A percentile compares a stretch with the other conserved stretches of the same genome.
These are phyloP conservation scores for Epicampocera succincta DNA, from an alignment of 2,888 invertebrate species.

Conservation along the genomic window DNA sequence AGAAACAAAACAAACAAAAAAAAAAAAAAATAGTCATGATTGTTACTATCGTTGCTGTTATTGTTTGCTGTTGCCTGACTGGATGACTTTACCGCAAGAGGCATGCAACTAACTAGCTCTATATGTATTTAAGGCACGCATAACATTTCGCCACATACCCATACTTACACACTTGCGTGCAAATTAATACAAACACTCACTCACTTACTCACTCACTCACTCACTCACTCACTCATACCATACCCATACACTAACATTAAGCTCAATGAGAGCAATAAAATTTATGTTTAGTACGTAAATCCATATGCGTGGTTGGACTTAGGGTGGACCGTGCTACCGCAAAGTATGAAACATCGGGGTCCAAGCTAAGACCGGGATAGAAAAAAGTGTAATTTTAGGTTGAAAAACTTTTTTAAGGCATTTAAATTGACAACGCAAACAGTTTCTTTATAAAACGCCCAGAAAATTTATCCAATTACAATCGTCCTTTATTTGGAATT, in stretches of 20 bases:
- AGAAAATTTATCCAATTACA: too few species aligned
- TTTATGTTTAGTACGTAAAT: constrained; percentile 40
- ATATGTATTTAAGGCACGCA: constrained; percentile 68
- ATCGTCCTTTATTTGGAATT: too few species aligned
- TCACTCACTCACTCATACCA: too few species aligned
- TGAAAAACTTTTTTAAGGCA: too few species aligned
- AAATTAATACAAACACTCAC: background rate
- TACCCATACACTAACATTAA: background rate
- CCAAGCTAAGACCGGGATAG: too few species aligned
- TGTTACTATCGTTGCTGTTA: constrained; percentile 37
- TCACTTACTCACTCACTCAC: too few species aligned
- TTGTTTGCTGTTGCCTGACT: constrained; percentile 33
- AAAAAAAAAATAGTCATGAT: constrained; percentile 42
- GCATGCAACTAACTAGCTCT: constrained; percentile 57
- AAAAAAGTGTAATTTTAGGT: too few species aligned
- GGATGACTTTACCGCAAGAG: constrained; percentile 43
- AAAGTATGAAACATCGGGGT: too few species aligned
- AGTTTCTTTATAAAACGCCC: too few species aligned
- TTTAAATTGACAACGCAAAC: too few species aligned
- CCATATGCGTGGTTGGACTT: background rate
- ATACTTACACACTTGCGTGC: constrained; percentile 58
- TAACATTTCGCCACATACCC: constrained; percentile 73
- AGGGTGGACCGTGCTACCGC: constrained; percentile 22
- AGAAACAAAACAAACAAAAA: too few species aligned
- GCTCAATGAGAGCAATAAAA: constrained; percentile 43